Conservation (phyloP, 2,888 invertebrate genomes). For the Pseudococcus longispinus region DNA sequence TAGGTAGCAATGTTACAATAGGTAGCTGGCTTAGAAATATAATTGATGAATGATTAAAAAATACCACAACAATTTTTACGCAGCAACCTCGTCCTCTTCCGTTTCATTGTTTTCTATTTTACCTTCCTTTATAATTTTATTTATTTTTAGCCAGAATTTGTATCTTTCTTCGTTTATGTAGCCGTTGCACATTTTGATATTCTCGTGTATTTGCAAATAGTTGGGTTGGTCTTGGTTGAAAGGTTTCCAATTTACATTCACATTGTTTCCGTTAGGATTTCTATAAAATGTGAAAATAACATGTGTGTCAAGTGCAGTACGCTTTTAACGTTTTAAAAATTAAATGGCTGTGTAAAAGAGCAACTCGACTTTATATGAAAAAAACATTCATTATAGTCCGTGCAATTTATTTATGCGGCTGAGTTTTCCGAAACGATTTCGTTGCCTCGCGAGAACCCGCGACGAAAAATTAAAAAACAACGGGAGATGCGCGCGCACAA, state of each 20-base stretch:
- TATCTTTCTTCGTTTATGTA: constrained; percentile 32
- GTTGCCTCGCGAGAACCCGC: too few species aligned
- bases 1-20: not conserved
- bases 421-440: too few species aligned
- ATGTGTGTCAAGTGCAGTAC: constrained; percentile 13
- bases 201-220: constrained; percentile 46
- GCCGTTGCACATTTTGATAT: constrained; percentile 14
- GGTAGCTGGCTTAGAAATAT: not conserved
- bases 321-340: constrained; percentile 28
- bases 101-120: constrained; percentile 5
- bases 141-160: constrained; percentile 35
- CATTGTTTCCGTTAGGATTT: constrained; percentile 32
- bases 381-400: constrained; percentile 2
- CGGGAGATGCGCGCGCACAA: too few species aligned
- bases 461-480: too few species aligned
- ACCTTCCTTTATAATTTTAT: constrained; percentile 43
- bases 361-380: not conserved
- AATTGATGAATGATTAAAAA: not conserved
- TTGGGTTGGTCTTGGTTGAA: constrained; percentile 8
- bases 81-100: not conserved
- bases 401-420: too few species aligned
- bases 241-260: constrained; percentile 29
- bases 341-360: constrained; percentile 2
- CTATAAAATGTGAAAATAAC: constrained; percentile 2
- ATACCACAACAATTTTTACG: not conserved